Percentiles rank a stretch among this genome's conserved stretches.
phyloP scores from a whole-genome alignment of 2,113 vertebrate genomes.

The Euleptes europaea region DNA sequence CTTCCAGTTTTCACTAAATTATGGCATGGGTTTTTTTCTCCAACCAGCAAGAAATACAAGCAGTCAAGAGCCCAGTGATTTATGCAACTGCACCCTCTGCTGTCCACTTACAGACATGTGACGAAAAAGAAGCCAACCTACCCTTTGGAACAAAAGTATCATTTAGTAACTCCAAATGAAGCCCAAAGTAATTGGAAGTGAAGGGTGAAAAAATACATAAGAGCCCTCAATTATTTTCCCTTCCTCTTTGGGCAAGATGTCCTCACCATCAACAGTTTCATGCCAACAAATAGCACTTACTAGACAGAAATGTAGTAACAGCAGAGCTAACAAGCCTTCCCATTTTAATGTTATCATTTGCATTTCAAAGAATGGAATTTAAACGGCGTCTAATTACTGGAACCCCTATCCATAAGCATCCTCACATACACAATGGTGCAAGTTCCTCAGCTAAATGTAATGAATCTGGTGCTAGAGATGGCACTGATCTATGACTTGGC shows the following conservation, averaged over 20 bases:
- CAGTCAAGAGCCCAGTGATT: background rate
- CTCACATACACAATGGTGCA: background rate
- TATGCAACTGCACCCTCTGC: conserved; percentile 27
- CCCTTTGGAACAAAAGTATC: background rate
- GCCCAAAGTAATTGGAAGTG: background rate
- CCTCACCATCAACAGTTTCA: background rate
- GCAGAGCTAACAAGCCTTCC: background rate
- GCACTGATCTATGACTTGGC: background rate
- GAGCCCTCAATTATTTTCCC: background rate
- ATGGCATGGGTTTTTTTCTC: too few relatives aligned
- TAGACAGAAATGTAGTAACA: background rate
- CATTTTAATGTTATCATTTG: background rate
- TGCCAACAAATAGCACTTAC: background rate
- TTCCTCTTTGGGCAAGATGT: background rate
- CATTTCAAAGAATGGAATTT: background rate
- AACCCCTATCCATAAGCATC: background rate
- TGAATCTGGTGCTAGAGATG: background rate
- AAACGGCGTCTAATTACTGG: background rate
- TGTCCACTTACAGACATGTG: background rate
- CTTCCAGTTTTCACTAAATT: too few relatives aligned
- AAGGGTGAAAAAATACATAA: background rate
- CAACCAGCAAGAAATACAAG: too few relatives aligned
- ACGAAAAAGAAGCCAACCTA: background rate
- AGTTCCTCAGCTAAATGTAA: background rate
- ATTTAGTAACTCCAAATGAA: conserved; percentile 5